phyloP scores from a whole-genome alignment of 2,888 invertebrate species.

The Hermaeophaga mercurialis region DNA sequence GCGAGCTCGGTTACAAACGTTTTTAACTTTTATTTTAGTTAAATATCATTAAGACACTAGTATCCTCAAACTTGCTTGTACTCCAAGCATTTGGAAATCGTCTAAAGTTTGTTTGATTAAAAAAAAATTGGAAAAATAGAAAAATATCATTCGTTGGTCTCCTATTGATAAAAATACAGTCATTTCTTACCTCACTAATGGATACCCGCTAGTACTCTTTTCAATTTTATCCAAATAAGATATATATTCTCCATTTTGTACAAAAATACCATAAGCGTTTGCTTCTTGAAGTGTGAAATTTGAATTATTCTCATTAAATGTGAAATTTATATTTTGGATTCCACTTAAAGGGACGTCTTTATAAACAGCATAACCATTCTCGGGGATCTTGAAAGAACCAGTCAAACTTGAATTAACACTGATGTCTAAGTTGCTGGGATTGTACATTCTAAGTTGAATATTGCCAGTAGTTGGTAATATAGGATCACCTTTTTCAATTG shows the following conservation, averaged over 20 bases:
- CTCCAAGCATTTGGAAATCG: too few species aligned
- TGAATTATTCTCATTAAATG: background rate
- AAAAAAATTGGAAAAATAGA: too few species aligned
- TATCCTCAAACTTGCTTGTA: too few species aligned
- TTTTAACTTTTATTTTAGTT: too few species aligned
- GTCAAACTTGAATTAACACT: too few species aligned
- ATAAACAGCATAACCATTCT: slow-evolving; percentile 21
- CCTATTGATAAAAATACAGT: too few species aligned
- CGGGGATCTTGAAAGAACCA: background rate
- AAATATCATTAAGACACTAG: too few species aligned
- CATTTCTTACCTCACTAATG: slow-evolving; percentile 61
- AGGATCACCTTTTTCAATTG: slow-evolving; percentile 73
- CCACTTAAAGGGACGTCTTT: slow-evolving; percentile 23
- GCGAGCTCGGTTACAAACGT: too few species aligned
- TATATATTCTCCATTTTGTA: slow-evolving; percentile 21
- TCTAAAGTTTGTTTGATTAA: too few species aligned
- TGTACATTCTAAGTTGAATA: slow-evolving; percentile 74
- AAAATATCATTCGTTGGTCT: too few species aligned
- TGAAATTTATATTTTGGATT: slow-evolving; percentile 19
- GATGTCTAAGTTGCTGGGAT: slow-evolving; percentile 58
- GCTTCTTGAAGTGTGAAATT: slow-evolving; percentile 26
- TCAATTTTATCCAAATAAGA: slow-evolving; percentile 57
- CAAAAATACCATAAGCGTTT: slow-evolving; percentile 39
- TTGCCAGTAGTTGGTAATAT: slow-evolving; percentile 62
- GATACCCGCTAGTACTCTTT: slow-evolving; percentile 63